These are phyloP conservation scores for Branchinecta lindahli DNA, from an alignment of 1,140 invertebrate genomes.

Conservation along the genomic window DNA sequence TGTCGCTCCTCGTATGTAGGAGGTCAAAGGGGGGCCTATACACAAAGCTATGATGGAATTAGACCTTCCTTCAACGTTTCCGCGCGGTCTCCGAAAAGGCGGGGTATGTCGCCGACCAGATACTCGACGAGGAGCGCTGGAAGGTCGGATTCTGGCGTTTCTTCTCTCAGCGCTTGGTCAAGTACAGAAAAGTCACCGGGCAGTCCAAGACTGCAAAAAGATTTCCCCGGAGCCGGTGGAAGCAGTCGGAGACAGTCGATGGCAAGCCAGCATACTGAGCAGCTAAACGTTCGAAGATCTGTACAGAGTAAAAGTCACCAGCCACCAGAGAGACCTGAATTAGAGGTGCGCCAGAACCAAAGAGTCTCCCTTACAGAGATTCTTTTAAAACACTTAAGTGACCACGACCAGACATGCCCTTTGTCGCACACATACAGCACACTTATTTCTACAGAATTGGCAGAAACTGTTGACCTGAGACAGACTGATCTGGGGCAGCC, in stretches of 20 bases:
- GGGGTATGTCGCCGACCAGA: not conserved
- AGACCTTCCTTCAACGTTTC: too few relatives aligned
- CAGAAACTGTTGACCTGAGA: not conserved
- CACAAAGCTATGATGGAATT: too few relatives aligned
- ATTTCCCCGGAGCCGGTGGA: constrained; percentile 12
- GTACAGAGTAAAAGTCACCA: not conserved
- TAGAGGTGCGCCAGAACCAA: not conserved
- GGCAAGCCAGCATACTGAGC: constrained; percentile 15
- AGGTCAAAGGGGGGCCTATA: too few relatives aligned
- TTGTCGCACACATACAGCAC: not conserved
- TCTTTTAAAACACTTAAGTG: constrained; percentile 4
- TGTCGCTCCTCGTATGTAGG: too few relatives aligned
- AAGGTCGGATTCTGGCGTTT: constrained; percentile 65
- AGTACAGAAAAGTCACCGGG: constrained; percentile 63
- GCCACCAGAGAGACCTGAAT: not conserved
- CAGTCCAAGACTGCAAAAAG: constrained; percentile 25
- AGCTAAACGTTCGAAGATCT: constrained; percentile 13
- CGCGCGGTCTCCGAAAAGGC: constrained; percentile 37
- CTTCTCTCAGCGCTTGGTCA: constrained; percentile 69
- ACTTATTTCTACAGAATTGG: not conserved
- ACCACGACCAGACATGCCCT: not conserved
- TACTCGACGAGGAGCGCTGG: constrained; percentile 31
- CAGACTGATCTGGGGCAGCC: not conserved
- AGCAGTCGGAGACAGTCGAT: constrained; percentile 25
- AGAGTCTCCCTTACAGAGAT: not conserved